Evolutionary conservation across 1,140 invertebrate species (phyloP).

Genomic region (Plectus sambesii): DNA sequence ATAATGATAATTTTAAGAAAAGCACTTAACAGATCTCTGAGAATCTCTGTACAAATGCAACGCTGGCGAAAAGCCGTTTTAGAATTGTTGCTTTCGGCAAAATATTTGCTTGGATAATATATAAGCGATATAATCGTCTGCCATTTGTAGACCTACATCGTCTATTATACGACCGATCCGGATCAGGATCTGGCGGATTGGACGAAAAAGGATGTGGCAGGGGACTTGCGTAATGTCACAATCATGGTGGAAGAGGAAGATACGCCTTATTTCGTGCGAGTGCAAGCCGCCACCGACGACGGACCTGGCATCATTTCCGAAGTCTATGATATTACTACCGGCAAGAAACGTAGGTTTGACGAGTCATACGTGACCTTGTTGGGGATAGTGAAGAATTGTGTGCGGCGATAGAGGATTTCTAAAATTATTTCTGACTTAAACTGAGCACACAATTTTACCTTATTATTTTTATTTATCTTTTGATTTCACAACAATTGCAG

Average conservation of each 20-base stretch:
- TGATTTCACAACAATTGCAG: too few species aligned
- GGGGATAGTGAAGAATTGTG: too few species aligned
- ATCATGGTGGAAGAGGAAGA: slow-evolving; percentile 39
- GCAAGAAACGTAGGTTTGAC: slow-evolving; percentile 38
- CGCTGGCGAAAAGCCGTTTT: too few species aligned
- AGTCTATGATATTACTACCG: slow-evolving; percentile 43
- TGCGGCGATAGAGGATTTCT: too few species aligned
- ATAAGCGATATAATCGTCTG: too few species aligned
- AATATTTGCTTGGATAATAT: too few species aligned
- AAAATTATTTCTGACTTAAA: slow-evolving; percentile 12
- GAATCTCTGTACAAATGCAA: too few species aligned
- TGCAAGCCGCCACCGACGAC: slow-evolving; percentile 39
- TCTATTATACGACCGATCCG: slow-evolving; percentile 43
- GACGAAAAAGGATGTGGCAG: slow-evolving; percentile 20
- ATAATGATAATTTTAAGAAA: too few species aligned
- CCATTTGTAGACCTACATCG: slow-evolving; percentile 35
- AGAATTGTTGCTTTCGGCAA: too few species aligned
- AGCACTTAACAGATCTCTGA: too few species aligned
- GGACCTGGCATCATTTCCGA: slow-evolving; percentile 45
- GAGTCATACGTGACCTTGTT: too few species aligned
- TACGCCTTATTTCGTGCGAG: slow-evolving; percentile 37
- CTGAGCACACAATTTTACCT: slow-evolving; percentile 10
- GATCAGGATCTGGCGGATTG: slow-evolving; percentile 32
- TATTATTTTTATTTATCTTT: neutral
- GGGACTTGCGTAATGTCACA: slow-evolving; percentile 20